Evolutionary conservation across 2,797 vertebrate genomes (phyloP), one percentile per base, ranked within the genome.

Genomic region (Pipistrellus pipistrellus): DNA sequence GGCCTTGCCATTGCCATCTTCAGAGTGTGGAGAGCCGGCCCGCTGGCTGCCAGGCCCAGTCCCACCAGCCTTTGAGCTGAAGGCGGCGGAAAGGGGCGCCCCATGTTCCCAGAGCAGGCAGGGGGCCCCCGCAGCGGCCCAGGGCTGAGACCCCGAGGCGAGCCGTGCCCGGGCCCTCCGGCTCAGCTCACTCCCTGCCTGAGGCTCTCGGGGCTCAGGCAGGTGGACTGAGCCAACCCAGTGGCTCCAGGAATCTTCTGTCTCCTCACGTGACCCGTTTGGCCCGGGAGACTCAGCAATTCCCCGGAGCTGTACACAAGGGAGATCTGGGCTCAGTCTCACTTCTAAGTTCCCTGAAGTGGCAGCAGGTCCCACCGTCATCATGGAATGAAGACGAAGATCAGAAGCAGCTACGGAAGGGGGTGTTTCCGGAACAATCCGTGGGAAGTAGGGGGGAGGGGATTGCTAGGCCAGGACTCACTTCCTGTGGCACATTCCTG

Each of bases 111-210:
- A 4, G 38, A 7, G 1, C 21, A 3, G 20, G 25, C 64, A 23
- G 38, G 2, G 41, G 13, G 3, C 3, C 48, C 48, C 48, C 48
- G 14, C 12, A 1, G 68, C 5, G 5, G 32, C 44, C 41, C 4
- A 5, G 66, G 25, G 27, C 1, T 1, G 3, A 35, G 32, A 23
- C 7, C 10, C 10, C 4, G 8, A 66, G 32, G 66, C 13, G 2
- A 0, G 0, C 48, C 8, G 12, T 0, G 4, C 21, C 41, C 0
- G 13, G 62, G 17, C 83, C 71, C 48, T 71, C 12, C 6, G 10
- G 38, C 41, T 84, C 32, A 30, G 13, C 53, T 23, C 57, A 32
- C 1, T 9, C 51, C 69, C 48, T 35, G 18, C 25, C 35, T 46
- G 80, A 73, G 13, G 18, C 51, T 44, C 57, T 12, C 11, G 21